Evolutionary conservation across 2,888 invertebrate species (phyloP).

Genomic region (Pogonocherus hispidulus): DNA sequence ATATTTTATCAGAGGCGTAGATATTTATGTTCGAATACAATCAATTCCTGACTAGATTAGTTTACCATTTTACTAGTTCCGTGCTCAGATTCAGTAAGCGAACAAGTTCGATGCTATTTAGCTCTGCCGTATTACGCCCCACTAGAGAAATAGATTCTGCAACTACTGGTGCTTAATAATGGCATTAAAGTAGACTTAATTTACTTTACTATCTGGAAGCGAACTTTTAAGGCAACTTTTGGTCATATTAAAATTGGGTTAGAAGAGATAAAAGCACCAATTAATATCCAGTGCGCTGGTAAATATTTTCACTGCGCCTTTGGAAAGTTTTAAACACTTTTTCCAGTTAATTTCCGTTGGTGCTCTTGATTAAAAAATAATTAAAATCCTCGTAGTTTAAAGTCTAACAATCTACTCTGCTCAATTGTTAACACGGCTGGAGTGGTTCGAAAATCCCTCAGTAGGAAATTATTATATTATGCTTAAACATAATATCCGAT

Average conservation of each 20-base stretch:
- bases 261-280: not conserved
- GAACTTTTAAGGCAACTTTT: slow-evolving; percentile 3
- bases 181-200: not conserved
- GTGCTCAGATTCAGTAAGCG: too few relatives aligned
- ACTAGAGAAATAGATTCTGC: not conserved
- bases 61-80: too few relatives aligned
- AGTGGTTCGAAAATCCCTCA: not conserved
- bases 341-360: slow-evolving; percentile 10
- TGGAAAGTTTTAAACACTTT: not conserved
- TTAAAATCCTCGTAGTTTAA: slow-evolving; percentile 11
- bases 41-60: too few relatives aligned
- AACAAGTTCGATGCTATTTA: too few relatives aligned
- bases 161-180: slow-evolving; percentile 9
- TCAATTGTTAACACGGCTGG: not conserved
- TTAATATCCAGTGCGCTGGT: not conserved
- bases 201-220: not conserved
- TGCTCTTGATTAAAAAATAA: slow-evolving; percentile 8
- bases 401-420: not conserved
- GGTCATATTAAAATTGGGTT: slow-evolving; percentile 6
- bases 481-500: too few relatives aligned
- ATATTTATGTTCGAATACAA: too few relatives aligned
- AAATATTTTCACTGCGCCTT: slow-evolving; percentile 7
- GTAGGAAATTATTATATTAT: too few relatives aligned
- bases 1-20: too few relatives aligned
- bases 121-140: too few relatives aligned